These are phyloP conservation scores for Subanguina moxae DNA, from an alignment of 1,140 invertebrate genomes.

Conservation along the genomic window DNA sequence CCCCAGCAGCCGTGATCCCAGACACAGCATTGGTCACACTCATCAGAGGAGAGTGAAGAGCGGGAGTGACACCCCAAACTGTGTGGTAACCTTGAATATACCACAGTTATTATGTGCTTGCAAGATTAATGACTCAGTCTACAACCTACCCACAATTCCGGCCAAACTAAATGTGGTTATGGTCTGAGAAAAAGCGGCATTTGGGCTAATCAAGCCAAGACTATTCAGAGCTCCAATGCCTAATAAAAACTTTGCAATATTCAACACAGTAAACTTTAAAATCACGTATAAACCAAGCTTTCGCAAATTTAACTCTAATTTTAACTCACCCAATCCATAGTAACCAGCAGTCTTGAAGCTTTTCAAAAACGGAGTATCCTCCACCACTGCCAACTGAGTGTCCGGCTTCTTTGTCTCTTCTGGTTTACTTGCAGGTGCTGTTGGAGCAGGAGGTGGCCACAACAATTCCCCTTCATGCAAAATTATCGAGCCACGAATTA, in stretches of 20 bases:
- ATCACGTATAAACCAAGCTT: too few relatives aligned
- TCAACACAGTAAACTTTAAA: too few relatives aligned
- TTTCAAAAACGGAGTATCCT: constrained; percentile 62
- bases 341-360: constrained; percentile 69
- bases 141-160: constrained; percentile 72
- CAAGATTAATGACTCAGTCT: constrained; percentile 11
- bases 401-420: constrained; percentile 33
- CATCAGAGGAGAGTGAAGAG: constrained; percentile 84
- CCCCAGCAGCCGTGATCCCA: constrained; percentile 83
- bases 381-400: constrained; percentile 48
- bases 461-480: constrained; percentile 72
- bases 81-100: constrained; percentile 72
- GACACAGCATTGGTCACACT: constrained; percentile 87
- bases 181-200: constrained; percentile 79
- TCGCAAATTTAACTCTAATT: constrained; percentile 15
- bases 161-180: constrained; percentile 77
- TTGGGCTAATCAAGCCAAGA: constrained; percentile 74
- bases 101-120: too few relatives aligned
- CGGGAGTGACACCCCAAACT: constrained; percentile 84
- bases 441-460: constrained; percentile 69
- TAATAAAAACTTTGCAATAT: too few relatives aligned
- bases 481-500: constrained; percentile 76
- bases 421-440: constrained; percentile 11
- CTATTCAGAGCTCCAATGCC: constrained; percentile 70
- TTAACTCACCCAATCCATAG: constrained; percentile 68